These are phyloP conservation scores for Orchestes rusci DNA, from an alignment of 2,888 invertebrate genomes.

Conservation along the genomic window DNA sequence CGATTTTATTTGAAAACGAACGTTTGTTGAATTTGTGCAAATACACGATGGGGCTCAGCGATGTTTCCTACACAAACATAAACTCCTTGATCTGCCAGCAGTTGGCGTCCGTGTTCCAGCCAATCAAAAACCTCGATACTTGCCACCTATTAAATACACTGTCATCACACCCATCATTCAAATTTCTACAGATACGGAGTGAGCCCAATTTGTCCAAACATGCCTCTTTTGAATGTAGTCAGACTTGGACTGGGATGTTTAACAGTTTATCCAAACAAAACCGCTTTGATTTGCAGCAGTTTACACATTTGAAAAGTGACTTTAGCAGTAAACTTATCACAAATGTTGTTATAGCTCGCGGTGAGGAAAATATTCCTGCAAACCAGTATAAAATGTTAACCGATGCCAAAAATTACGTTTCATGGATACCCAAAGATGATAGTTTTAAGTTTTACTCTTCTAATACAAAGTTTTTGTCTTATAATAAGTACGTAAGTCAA, in stretches of 20 bases:
- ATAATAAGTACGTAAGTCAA: conserved; percentile 44
- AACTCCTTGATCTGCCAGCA: conserved; percentile 47
- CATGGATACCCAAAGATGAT: conserved; percentile 39
- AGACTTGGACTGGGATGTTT: conserved; percentile 38
- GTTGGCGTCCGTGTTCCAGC: conserved; percentile 44
- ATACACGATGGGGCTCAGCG: conserved; percentile 30
- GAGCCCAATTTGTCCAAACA: conserved; percentile 39
- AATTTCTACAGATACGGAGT: conserved; percentile 44
- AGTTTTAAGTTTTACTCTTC: conserved; percentile 41
- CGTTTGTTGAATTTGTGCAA: conserved; percentile 42
- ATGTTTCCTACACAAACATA: conserved; percentile 41
- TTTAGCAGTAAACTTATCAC: conserved; percentile 31
- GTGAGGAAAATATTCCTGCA: conserved; percentile 36
- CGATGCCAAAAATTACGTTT: conserved; percentile 38
- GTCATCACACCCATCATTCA: conserved; percentile 46
- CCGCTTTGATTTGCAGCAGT: conserved; percentile 30
- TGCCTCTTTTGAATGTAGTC: conserved; percentile 41
- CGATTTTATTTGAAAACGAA: conserved; percentile 46
- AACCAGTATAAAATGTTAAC: conserved; percentile 34
- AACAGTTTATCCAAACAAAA: conserved; percentile 25
- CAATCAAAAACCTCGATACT: conserved; percentile 34
- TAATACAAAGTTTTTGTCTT: conserved; percentile 38
- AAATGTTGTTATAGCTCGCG: conserved; percentile 44
- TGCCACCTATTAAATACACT: conserved; percentile 39
- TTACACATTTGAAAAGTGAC: too few relatives aligned